phyloP scores from a whole-genome alignment of 2,113 vertebrate species.

The Hyaena hyaena region DNA sequence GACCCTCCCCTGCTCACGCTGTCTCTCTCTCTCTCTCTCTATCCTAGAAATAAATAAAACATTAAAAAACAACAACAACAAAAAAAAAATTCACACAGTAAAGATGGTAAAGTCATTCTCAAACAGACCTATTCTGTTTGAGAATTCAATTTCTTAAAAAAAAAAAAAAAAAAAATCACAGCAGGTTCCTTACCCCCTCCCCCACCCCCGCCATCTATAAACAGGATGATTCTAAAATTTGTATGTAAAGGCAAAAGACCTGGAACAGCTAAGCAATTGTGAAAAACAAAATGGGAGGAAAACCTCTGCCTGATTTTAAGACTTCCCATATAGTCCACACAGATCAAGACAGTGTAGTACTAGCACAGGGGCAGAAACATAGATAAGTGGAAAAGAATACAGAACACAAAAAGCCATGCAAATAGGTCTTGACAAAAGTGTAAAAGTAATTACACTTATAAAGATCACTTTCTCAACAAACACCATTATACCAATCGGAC shows the following conservation, averaged over 20 bases:
- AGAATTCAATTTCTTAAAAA: too few species aligned
- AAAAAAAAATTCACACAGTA: neutral
- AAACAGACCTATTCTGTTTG: neutral
- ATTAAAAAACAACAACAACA: too few species aligned
- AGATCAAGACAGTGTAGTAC: neutral
- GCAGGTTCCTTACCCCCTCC: neutral
- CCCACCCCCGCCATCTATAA: neutral
- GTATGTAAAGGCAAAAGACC: neutral
- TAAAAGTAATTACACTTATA: neutral
- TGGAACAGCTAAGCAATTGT: neutral
- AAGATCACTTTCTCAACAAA: conserved; percentile 8
- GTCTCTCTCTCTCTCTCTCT: too few species aligned
- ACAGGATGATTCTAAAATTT: neutral
- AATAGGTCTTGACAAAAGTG: neutral
- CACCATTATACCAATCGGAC: neutral
- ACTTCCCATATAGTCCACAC: neutral
- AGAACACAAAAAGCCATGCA: neutral
- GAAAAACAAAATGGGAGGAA: neutral
- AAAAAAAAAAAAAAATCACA: too few species aligned
- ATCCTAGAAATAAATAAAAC: too few species aligned
- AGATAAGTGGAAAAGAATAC: neutral
- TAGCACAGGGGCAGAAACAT: neutral
- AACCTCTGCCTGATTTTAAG: neutral
- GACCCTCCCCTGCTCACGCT: too few species aligned
- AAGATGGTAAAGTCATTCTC: neutral